phyloP scores from a whole-genome alignment of 2,113 vertebrate species.

The Eulemur rufifrons region DNA sequence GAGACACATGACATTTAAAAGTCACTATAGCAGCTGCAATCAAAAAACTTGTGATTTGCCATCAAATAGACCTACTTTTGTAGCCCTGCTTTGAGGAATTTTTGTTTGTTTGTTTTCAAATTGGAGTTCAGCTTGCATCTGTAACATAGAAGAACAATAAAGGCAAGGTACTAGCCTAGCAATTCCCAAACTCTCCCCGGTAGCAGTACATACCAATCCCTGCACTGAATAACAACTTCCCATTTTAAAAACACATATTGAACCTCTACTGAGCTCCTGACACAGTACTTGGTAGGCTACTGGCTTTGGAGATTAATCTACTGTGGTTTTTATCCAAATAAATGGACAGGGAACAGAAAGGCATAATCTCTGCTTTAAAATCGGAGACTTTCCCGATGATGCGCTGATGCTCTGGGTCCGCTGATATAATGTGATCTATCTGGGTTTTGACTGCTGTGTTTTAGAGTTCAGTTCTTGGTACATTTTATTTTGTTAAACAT shows the following conservation, averaged over 20 bases:
- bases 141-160: neutral
- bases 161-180: neutral
- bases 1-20: neutral
- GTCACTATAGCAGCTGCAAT: neutral
- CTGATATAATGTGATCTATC: neutral
- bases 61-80: neutral
- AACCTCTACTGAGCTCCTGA: neutral
- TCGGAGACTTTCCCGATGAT: neutral
- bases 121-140: neutral
- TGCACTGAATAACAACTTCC: neutral
- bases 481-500: conserved; percentile 29
- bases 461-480: conserved; percentile 5
- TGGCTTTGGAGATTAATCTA: neutral
- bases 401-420: neutral
- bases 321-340: neutral
- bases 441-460: neutral
- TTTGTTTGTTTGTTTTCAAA: neutral
- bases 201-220: neutral
- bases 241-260: neutral
- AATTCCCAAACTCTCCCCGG: neutral
- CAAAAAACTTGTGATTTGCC: neutral
- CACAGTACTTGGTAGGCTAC: neutral
- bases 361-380: conserved; percentile 21
- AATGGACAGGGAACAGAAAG: neutral
- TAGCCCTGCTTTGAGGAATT: neutral